Evolutionary conservation across 2,113 vertebrate genomes (phyloP), one percentile per base, ranked within the genome.

Genomic region (Ceyx margarethae): DNA sequence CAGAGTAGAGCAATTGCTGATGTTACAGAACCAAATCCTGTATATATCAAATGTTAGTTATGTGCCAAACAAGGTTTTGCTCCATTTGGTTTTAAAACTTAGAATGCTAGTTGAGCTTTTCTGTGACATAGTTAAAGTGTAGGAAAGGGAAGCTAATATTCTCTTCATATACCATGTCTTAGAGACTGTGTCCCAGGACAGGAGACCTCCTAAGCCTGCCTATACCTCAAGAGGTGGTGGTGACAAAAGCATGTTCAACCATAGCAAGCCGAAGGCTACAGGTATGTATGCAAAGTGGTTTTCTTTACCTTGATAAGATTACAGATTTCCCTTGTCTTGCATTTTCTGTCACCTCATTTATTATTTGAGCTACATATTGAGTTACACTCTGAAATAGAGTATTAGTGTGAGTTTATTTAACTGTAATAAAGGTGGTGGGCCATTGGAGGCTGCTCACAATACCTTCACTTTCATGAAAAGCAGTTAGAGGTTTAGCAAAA

Each of bases 251-350:
- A 94, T 97, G 45, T 98, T 98, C 96, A 97, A 98, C 95, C 99
- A 99, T 90, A 99, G 96, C 97, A 99, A 99, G 98, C 98, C 98
- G 98, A 99, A 99, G 97, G 97, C 91, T 95, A 98, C 99, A 98
- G 99, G 99, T 99, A 99, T 2, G 95, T 90, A 18, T 65, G 71
- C 26, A 42, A 57, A 81, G 18, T 31, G 20, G 9, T 81, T 90
- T 88, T 77, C 43, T 89, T 53, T 65, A 12, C 26, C 42, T 53
- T 1, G 3, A 6, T 75, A 37, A 71, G 13, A 51, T 19, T 37
- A 43, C 5, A 72, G 6, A 18, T 35, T 26, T 40, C 7, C 80
- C 4, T 33, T 73, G 56, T 40, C 11, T 85, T 71, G 51, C 8
- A 11, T 51, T 72, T 72, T 79, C 50, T 40, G 0, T 58, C 53